Evolutionary conservation across 2,888 invertebrate genomes (phyloP), one percentile per base, ranked within the genome.

Genomic region (Acrobasis consociella): DNA sequence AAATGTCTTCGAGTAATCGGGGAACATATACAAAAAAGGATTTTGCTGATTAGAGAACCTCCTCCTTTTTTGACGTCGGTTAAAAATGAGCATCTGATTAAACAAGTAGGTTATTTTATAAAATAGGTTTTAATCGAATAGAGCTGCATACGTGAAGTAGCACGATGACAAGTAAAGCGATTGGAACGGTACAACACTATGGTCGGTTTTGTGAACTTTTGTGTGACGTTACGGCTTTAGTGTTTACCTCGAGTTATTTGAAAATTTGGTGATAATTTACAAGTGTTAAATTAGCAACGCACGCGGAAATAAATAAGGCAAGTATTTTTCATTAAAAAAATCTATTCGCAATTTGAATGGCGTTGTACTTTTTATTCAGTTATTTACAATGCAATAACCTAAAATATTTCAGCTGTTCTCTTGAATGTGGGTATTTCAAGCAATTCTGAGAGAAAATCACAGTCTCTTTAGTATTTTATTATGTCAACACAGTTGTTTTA

Each of bases 181-280:
- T 46, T 11, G 11, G 3, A 46, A 10, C 10, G 69, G 66, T 64
- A 59, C 38, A 49, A 55, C 64, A 71, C 68, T 67, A 67, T 62
- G 61, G 2, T 9, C 8, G 49, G 1, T 17, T 56, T 56, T 42
- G 42, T 56, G 56, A 56, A 56, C 49, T 78, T 82, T 84, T 77
- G 75, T 71, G 76, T 75, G 75, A 80, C 76, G 76, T 74, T 74
- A 74, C 69, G 76, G 74, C 72, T 75, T 78, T 81, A 82, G 83
- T 90, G 90, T 91, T 91, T 91, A 88, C 84, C 77, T 89, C 77
- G 75, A 77, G 78, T 82, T 79, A 82, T 84, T 87, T 82, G 76
- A 84, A 85, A 85, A 85, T 81, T 84, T 80, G 70, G 89, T 89
- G 89, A 70, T 87, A 89, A 86, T 89, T 89, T 89, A 86, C 84